Evolutionary conservation across 1,140 invertebrate genomes (phyloP), one percentile per base, ranked within the genome.

Genomic region (Drosophila nigrodunni): DNA sequence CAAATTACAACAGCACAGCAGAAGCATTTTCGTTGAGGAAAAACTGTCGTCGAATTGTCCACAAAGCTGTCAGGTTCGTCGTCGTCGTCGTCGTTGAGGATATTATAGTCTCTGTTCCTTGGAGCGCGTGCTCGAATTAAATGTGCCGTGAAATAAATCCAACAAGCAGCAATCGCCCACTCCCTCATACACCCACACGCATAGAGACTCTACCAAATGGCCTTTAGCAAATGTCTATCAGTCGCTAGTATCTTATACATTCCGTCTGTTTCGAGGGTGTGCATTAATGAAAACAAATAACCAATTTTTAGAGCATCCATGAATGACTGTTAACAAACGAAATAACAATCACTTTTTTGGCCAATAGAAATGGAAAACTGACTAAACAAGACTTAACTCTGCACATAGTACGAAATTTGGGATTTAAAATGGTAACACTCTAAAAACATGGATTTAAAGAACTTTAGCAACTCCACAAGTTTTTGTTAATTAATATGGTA

Each of bases 131-230:
- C 74, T 80, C 73, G 73, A 74, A 88, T 88, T 87, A 87, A 87
- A 87, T 87, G 82, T 87, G 83, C 82, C 82, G 82, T 87, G 82
- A 87, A 87, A 87, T 87, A 87, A 87, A 87, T 87, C 83, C 82
- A 77, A 77, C 67, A 60, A 55, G 43, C 54, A 60, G 73, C 67
- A 60, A 55, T 37, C 49, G 57, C 74, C 41, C 66, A 78, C 66
- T 52, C 34, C 11, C 47, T 30, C 47, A 49, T 15, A 49, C 47
- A 57, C 54, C 18, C 35, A 41, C n/a, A 21, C 21, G 37, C 11
- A 39, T 8, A 15, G 57, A 62, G 64, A 47, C 57, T 69, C 69
- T 69, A 43, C 15, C 44, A 71, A 68, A 70, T 66, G 39, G 62
- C 54, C 39, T 60, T 46, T 61, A 67, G 54, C 61, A 55, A 81